A percentile compares a stretch with the other conserved stretches of the same genome.
phyloP scores from a whole-genome alignment of 2,797 vertebrate genomes.

The Oreonectes daqikongensis region DNA sequence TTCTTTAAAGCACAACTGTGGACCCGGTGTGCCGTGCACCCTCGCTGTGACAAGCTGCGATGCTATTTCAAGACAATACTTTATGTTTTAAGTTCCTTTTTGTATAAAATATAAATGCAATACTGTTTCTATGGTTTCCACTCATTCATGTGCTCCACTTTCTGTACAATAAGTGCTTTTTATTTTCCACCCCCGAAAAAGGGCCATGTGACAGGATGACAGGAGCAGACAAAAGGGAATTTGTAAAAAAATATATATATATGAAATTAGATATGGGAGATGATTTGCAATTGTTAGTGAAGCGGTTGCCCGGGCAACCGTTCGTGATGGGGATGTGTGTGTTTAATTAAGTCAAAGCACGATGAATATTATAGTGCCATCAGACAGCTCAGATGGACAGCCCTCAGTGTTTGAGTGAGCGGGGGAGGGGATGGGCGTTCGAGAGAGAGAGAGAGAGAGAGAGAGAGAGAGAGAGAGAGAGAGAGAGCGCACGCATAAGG shows the following conservation, averaged over 20 bases:
- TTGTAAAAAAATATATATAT: background rate
- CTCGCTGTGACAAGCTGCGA: background rate
- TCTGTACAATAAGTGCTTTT: slow-evolving; percentile 16
- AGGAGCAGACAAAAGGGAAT: slow-evolving; percentile 11
- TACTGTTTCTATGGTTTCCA: slow-evolving; percentile 11
- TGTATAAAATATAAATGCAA: background rate
- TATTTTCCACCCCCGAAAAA: background rate
- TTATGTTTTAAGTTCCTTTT: background rate
- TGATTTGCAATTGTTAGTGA: slow-evolving; percentile 58
- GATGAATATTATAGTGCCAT: slow-evolving; percentile 57
- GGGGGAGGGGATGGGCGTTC: slow-evolving; percentile 59
- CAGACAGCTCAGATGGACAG: slow-evolving; percentile 58
- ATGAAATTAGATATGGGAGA: slow-evolving; percentile 7
- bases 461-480: slow-evolving; percentile 38
- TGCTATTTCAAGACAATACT: background rate
- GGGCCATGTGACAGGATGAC: background rate
- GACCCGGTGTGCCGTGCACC: slow-evolving; percentile 6
- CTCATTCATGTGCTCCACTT: background rate
- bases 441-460: slow-evolving; percentile 38
- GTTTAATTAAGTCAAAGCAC: slow-evolving; percentile 64
- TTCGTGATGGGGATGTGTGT: slow-evolving; percentile 54
- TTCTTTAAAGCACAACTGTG: background rate
- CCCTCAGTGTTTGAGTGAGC: slow-evolving; percentile 53
- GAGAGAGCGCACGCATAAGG: slow-evolving; percentile 25
- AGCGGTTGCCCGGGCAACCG: slow-evolving; percentile 76